phyloP scores from a whole-genome alignment of 2,113 vertebrate species.

The Psilopsiagon aurifrons region DNA sequence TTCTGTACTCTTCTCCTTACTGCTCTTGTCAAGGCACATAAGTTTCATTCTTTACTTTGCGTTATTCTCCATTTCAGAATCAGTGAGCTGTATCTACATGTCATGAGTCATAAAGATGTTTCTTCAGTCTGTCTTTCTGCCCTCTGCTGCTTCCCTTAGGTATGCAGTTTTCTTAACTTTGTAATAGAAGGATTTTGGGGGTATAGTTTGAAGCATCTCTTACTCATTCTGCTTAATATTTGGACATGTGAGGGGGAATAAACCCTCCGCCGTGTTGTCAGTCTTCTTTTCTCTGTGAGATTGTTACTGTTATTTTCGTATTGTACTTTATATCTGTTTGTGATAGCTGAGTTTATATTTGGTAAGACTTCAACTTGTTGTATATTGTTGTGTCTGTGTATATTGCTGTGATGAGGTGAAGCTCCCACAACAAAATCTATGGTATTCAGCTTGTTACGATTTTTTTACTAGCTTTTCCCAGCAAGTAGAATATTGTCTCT shows the following conservation, averaged over 20 bases:
- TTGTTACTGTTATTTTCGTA: not conserved
- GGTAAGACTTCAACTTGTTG: not conserved
- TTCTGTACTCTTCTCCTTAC: not conserved
- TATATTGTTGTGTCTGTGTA: not conserved
- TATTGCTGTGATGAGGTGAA: not conserved
- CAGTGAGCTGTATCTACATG: not conserved
- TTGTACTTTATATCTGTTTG: not conserved
- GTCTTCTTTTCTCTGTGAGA: not conserved
- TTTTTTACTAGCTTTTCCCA: not conserved
- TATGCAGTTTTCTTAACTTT: not conserved
- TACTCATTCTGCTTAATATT: not conserved
- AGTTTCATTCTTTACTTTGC: not conserved
- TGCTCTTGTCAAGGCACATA: not conserved
- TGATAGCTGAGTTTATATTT: not conserved
- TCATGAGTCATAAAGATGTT: not conserved
- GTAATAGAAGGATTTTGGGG: not conserved
- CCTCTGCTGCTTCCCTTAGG: not conserved
- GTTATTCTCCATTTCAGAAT: not conserved
- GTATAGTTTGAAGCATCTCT: not conserved
- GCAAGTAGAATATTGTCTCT: not conserved
- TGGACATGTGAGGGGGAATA: not conserved
- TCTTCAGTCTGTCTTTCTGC: not conserved
- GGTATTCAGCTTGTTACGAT: not conserved
- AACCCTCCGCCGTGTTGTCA: not conserved
- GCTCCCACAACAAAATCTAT: not conserved